These are phyloP conservation scores for Zelleria hepariella DNA, from an alignment of 2,888 invertebrate species.

Conservation along the genomic window DNA sequence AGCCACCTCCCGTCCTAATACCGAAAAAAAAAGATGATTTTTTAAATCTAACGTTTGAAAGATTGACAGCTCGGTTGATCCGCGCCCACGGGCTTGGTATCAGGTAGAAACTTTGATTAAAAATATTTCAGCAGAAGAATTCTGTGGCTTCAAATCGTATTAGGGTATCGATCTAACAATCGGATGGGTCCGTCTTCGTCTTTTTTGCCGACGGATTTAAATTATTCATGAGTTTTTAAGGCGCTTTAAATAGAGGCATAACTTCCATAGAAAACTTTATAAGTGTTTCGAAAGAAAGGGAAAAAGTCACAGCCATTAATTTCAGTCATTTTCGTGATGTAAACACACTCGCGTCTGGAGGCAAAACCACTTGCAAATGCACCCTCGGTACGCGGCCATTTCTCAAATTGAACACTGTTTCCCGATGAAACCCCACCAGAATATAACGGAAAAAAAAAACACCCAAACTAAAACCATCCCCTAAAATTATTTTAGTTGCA, in stretches of 20 bases:
- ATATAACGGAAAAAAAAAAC: slow-evolving; percentile 44
- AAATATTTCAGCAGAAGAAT: slow-evolving; percentile 64
- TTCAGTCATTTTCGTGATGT: neutral
- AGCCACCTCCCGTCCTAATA: slow-evolving; percentile 32
- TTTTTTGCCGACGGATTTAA: neutral
- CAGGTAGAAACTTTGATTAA: slow-evolving; percentile 70
- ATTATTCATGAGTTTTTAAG: neutral
- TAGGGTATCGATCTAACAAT: neutral
- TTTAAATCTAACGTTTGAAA: slow-evolving; percentile 56
- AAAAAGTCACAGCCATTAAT: neutral
- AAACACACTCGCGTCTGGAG: neutral
- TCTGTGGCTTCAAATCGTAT: neutral
- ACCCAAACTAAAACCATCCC: slow-evolving; percentile 68
- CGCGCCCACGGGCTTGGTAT: slow-evolving; percentile 36
- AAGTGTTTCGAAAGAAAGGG: neutral
- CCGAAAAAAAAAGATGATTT: slow-evolving; percentile 66
- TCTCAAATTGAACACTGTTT: slow-evolving; percentile 52
- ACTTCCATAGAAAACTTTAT: neutral
- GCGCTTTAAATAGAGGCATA: neutral
- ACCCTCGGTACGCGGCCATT: slow-evolving; percentile 45
- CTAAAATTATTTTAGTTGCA: slow-evolving; percentile 72
- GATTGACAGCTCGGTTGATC: slow-evolving; percentile 66
- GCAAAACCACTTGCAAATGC: slow-evolving; percentile 24
- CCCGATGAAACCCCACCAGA: slow-evolving; percentile 32
- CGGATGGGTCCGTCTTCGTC: neutral